These are phyloP conservation scores for Dissostichus mawsoni DNA, from an alignment of 2,113 vertebrate genomes.

Conservation along the genomic window DNA sequence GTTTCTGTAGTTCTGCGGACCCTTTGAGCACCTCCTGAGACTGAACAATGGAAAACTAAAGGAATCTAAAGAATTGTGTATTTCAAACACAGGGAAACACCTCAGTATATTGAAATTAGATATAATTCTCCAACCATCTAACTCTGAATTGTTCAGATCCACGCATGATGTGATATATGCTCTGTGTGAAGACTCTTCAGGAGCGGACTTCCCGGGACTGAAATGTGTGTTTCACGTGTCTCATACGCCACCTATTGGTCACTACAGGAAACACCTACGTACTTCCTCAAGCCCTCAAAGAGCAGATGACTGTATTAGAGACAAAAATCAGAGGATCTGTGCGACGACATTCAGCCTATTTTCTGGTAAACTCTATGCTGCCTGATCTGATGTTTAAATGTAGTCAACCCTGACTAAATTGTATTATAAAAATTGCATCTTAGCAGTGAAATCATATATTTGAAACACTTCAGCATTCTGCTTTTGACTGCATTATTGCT, in stretches of 20 bases:
- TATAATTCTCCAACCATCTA: slow-evolving; percentile 7
- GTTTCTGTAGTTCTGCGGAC: slow-evolving; percentile 12
- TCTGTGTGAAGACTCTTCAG: slow-evolving; percentile 7
- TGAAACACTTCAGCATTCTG: neutral
- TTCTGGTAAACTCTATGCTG: neutral
- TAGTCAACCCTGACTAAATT: neutral
- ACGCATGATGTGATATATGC: slow-evolving; percentile 25
- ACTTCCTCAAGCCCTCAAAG: neutral
- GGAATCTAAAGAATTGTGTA: neutral
- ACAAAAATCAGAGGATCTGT: neutral
- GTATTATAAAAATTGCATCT: neutral
- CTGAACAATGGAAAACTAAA: neutral
- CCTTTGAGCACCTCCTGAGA: slow-evolving; percentile 25
- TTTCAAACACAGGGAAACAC: neutral
- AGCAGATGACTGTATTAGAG: neutral
- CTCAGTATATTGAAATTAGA: neutral
- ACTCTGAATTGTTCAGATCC: slow-evolving; percentile 21
- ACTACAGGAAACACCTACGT: slow-evolving; percentile 22
- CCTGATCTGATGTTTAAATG: neutral
- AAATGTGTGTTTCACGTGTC: slow-evolving; percentile 64
- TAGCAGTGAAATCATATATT: neutral
- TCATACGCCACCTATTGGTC: slow-evolving; percentile 85
- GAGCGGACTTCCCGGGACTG: slow-evolving; percentile 23
- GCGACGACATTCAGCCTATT: neutral
- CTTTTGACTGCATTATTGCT: neutral